These are phyloP conservation scores for Phrynosoma platyrhinos DNA, from an alignment of 2,113 vertebrate species.

Conservation along the genomic window DNA sequence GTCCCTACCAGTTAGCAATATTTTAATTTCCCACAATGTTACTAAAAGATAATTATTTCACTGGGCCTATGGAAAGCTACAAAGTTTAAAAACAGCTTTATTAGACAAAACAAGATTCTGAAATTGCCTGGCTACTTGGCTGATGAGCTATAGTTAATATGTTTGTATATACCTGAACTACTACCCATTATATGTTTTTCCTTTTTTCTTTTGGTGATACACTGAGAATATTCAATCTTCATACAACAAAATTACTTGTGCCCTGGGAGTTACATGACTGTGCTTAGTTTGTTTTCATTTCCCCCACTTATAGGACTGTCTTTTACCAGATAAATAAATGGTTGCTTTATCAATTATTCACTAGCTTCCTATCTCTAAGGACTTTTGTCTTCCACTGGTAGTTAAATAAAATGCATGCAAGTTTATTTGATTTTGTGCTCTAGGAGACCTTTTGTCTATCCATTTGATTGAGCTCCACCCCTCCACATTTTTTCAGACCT, in stretches of 20 bases:
- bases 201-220: not conserved
- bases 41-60: not conserved
- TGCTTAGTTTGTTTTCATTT: not conserved
- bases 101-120: not conserved
- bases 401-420: not conserved
- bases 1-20: not conserved
- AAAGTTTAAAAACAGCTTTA: not conserved
- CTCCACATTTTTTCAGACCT: not conserved
- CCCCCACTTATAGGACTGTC: not conserved
- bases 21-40: not conserved
- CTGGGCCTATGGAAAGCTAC: not conserved
- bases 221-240: not conserved
- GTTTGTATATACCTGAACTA: not conserved
- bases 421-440: not conserved
- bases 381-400: slow-evolving; percentile 35
- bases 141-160: not conserved
- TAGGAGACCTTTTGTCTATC: not conserved
- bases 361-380: slow-evolving; percentile 17
- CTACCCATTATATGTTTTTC: not conserved
- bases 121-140: not conserved
- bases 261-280: not conserved
- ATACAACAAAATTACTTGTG: not conserved
- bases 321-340: slow-evolving; percentile 12
- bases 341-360: slow-evolving; percentile 18
- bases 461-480: not conserved